These are phyloP conservation scores for Gadopsis bispinosus DNA, from an alignment of 2,797 vertebrate genomes.

Conservation along the genomic window DNA sequence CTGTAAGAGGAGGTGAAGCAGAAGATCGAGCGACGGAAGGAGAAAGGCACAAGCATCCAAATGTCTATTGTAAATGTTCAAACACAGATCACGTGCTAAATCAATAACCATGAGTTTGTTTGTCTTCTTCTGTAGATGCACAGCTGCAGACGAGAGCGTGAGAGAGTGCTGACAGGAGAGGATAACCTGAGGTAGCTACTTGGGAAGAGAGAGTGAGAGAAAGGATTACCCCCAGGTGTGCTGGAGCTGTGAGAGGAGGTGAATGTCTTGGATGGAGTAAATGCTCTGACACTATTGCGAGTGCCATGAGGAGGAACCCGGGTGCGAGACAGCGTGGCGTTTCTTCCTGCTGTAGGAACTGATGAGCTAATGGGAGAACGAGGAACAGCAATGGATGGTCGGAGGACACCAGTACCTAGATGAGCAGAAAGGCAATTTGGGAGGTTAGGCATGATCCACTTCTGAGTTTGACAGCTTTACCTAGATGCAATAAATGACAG, in stretches of 20 bases:
- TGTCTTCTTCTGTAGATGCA: conserved; percentile 43
- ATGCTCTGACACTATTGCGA: conserved; percentile 56
- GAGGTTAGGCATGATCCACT: conserved; percentile 51
- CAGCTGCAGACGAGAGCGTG: conserved; percentile 32
- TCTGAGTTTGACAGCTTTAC: conserved; percentile 46
- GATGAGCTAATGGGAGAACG: conserved; percentile 73
- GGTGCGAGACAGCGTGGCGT: conserved; percentile 51
- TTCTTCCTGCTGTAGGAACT: conserved; percentile 63
- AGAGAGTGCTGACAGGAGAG: conserved; percentile 36
- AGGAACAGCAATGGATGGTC: conserved; percentile 57
- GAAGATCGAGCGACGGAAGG: background rate
- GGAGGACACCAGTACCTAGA: conserved; percentile 72
- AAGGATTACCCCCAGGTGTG: conserved; percentile 77
- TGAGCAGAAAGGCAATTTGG: conserved; percentile 66
- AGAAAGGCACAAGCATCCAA: conserved; percentile 31
- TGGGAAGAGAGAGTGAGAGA: conserved; percentile 31
- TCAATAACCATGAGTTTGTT: conserved; percentile 33
- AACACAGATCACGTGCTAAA: conserved; percentile 21
- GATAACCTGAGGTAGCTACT: conserved; percentile 46
- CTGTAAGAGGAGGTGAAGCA: conserved; percentile 37
- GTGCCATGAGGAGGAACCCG: conserved; percentile 55
- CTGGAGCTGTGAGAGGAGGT: conserved; percentile 72
- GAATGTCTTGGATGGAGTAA: conserved; percentile 68
- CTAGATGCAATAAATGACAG: conserved; percentile 70
- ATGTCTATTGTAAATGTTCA: conserved; percentile 17